Base-by-base conservation (phyloP, 2,113 vertebrate species). In the Collichthys lucidus region DNA sequence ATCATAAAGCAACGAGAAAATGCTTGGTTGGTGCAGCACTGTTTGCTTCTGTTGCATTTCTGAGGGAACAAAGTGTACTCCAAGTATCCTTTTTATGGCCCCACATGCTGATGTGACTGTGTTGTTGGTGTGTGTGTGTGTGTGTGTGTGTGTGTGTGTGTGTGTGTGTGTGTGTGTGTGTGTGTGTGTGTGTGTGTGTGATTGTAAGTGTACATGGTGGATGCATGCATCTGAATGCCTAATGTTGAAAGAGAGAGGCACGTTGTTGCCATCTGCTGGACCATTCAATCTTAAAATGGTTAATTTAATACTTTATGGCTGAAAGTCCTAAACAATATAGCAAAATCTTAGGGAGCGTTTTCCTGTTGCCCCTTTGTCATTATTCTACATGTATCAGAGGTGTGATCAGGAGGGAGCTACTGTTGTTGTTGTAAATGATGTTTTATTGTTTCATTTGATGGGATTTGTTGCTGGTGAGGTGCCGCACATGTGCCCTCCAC, bases 11-110 rank as follows among this genome's bases (percentile, higher is more conserved):
- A 90, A 57, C 9, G 49, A 93, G 89, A 67, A 82, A 86, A 85
- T 86, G 90, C 90, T 89, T 80, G 80, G 84, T 86, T 86, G 79
- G 80, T 91, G 80, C 80, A 88, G 84, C 80, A 62, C 82, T 88
- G 89, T 91, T 91, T 92, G 91, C 93, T 85, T 91, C 91, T 88
- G 92, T 92, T 91, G 92, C 90, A 91, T 91, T 94, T 94, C 90
- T 93, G 85, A 81, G 63, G 69, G 84, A 91, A 88, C 79, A 83
- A 87, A 89, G 82, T 89, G 79, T 84, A 87, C 87, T 86, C 79
- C 91, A 88, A 92, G 88, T 90, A 86, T 90, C 87, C 84, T 86
- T 90, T 92, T 88, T 86, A 74, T 83, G 79, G 74, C 74, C 73
- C 56, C 72, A 85, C 79, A 74, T 92, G 90, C 91, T 94, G 90